Conservation (phyloP, 2,113 vertebrate species). For the Bubalus kerabau region DNA sequence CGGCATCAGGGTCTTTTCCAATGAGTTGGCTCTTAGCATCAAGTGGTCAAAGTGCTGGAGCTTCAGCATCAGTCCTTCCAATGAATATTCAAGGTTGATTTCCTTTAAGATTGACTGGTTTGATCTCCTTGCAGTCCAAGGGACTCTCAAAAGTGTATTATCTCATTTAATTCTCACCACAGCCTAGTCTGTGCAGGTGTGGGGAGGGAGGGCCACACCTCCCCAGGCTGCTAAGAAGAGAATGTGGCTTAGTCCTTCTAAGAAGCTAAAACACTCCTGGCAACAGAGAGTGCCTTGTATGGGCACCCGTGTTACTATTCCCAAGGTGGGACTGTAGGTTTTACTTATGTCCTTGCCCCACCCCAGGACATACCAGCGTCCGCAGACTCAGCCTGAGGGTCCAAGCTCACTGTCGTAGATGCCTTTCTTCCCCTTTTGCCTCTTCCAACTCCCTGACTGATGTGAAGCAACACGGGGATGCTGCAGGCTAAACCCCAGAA, state of each 20-base stretch:
- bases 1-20: background rate
- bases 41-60: background rate
- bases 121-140: background rate
- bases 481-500: background rate
- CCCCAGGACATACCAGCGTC: background rate
- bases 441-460: too few species aligned
- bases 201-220: too few species aligned
- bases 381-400: background rate
- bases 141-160: background rate
- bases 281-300: rapidly evolving
- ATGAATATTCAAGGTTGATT: background rate
- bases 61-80: background rate
- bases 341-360: background rate
- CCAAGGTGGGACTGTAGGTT: rapidly evolving
- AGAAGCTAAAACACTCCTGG: background rate
- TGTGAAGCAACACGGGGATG: rapidly evolving
- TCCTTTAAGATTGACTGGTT: background rate
- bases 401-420: rapidly evolving
- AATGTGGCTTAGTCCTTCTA: rapidly evolving
- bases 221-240: background rate
- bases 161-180: background rate
- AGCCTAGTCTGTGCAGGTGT: rapidly evolving
- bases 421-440: background rate
- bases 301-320: background rate
- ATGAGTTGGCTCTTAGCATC: background rate